Conservation (phyloP, 2,797 vertebrate genomes). For the Phataginus tricuspis region DNA sequence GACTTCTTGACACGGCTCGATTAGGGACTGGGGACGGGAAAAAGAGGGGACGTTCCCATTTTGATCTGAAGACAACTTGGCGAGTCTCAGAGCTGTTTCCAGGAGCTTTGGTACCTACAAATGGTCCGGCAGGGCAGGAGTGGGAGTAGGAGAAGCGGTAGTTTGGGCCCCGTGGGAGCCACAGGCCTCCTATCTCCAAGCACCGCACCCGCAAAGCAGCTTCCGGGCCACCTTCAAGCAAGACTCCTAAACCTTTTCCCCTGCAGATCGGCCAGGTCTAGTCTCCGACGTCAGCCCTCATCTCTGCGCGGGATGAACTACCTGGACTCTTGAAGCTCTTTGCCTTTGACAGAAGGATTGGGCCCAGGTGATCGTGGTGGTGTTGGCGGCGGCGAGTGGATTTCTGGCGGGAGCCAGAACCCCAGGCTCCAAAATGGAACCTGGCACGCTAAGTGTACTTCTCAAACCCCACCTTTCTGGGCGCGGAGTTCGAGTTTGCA, state of each 20-base stretch:
- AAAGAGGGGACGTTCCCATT: neutral
- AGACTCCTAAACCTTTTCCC: neutral
- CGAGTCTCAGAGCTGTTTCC: neutral
- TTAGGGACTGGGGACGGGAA: neutral
- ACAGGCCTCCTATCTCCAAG: neutral
- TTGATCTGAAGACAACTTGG: constrained; percentile 7
- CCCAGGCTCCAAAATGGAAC: neutral
- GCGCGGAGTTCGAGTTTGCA: constrained; percentile 4
- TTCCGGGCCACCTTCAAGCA: neutral
- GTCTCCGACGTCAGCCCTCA: neutral
- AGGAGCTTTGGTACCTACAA: neutral
- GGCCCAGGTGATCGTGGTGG: neutral
- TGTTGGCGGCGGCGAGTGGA: neutral
- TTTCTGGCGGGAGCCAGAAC: constrained; percentile 43
- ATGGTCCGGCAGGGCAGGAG: accelerated
- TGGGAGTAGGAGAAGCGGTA: too few relatives aligned
- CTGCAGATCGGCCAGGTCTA: neutral
- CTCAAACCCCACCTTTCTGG: neutral
- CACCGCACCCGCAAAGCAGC: accelerated
- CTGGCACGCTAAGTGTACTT: neutral
- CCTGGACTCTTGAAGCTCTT: constrained; percentile 52
- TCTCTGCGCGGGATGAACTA: neutral
- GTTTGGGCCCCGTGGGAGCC: neutral
- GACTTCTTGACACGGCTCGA: constrained; percentile 35
- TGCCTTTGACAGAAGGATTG: constrained; percentile 44